phyloP scores from a whole-genome alignment of 2,113 vertebrate species.

The Synodontis membranacea region DNA sequence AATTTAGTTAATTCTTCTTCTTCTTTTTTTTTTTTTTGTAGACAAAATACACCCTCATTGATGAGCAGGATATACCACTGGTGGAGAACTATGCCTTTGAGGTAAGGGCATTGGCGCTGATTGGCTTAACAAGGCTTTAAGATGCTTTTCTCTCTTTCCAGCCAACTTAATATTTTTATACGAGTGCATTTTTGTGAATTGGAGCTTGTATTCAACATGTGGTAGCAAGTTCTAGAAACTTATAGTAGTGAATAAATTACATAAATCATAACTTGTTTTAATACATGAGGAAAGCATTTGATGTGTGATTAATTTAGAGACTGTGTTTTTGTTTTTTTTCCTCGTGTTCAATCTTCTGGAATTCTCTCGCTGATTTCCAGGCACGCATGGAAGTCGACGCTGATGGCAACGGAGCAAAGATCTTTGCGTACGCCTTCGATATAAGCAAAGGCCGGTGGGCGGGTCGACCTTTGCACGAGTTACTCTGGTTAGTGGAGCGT shows the following conservation, averaged over 20 bases:
- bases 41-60: constrained; percentile 97
- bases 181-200: not conserved
- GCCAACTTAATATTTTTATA: not conserved
- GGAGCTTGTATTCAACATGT: not conserved
- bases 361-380: constrained; percentile 64
- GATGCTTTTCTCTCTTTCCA: not conserved
- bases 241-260: not conserved
- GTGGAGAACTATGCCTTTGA: constrained; percentile 98
- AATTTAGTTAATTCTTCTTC: not conserved
- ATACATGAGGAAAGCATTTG: not conserved
- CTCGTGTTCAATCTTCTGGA: not conserved
- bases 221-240: not conserved
- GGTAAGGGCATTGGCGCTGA: constrained; percentile 70
- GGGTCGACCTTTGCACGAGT: constrained; percentile 89
- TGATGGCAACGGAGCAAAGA: constrained; percentile 96
- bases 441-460: constrained; percentile 92
- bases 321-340: not conserved
- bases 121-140: not conserved
- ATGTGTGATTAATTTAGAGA: not conserved
- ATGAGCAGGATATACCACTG: constrained; percentile 95
- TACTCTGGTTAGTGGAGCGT: constrained; percentile 88
- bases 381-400: constrained; percentile 98
- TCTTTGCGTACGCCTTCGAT: constrained; percentile 97
- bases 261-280: not conserved
- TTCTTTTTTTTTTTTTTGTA: constrained; percentile 61